A percentile compares a stretch with the other conserved stretches of the same genome.
Conservation (phyloP, 1,140 invertebrate genomes). For the Anagrus nilaparvatae region DNA sequence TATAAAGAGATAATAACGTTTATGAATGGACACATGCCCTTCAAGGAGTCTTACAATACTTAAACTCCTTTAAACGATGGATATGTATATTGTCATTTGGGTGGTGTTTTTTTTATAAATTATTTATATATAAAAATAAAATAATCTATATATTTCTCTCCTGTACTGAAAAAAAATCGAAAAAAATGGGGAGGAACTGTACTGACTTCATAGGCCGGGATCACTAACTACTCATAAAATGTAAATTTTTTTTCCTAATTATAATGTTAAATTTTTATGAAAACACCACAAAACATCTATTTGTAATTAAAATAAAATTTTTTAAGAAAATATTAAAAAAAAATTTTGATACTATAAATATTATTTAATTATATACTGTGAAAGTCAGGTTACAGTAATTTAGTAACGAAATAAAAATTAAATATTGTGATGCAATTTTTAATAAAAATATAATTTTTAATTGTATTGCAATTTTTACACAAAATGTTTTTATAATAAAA, state of each 20-base stretch:
- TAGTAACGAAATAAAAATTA: constrained; percentile 13
- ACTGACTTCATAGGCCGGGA: constrained; percentile 19
- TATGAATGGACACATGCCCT: constrained; percentile 18
- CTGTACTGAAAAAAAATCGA: constrained; percentile 23
- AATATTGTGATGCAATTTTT: constrained; percentile 13
- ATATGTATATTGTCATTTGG: constrained; percentile 24
- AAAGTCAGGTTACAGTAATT: constrained; percentile 14
- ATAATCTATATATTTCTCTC: constrained; percentile 25
- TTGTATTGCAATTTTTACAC: constrained; percentile 13
- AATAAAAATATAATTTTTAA: constrained; percentile 13
- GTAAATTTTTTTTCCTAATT: constrained; percentile 9
- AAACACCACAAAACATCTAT: background rate
- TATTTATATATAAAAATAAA: too few relatives aligned
- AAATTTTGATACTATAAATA: too few relatives aligned
- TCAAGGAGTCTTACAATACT: constrained; percentile 26
- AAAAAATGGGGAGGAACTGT: constrained; percentile 27
- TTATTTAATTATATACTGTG: constrained; percentile 10
- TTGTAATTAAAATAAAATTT: constrained; percentile 6
- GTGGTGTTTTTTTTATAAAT: constrained; percentile 32
- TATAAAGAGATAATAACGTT: too few relatives aligned
- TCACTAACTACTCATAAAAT: constrained; percentile 15
- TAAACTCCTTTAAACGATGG: constrained; percentile 32
- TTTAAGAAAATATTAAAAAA: constrained; percentile 3
- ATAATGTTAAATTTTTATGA: background rate
- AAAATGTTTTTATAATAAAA: too few relatives aligned